phyloP scores from a whole-genome alignment of 2,888 invertebrate species.

The Anagyrus pseudococci region DNA sequence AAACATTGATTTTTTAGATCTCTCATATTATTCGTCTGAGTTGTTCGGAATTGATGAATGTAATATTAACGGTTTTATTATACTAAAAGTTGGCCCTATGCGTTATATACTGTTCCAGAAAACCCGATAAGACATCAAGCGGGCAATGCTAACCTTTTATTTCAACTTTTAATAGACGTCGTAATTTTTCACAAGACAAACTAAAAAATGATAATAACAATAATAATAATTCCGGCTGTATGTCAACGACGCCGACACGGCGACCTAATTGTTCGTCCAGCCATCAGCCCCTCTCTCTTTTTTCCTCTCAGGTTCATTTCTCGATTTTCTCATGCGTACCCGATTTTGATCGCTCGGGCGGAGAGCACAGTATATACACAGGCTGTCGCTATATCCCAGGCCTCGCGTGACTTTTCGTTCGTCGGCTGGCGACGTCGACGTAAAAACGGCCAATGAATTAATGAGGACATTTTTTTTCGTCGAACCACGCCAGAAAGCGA shows the following conservation, averaged over 20 bases:
- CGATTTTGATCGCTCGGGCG: constrained; percentile 24
- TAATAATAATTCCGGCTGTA: not conserved
- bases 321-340: constrained; percentile 29
- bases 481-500: no score
- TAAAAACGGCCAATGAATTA: constrained; percentile 51
- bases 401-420: constrained; percentile 28
- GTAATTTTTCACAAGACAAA: not conserved
- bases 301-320: constrained; percentile 6
- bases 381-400: not conserved
- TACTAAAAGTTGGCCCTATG: no score
- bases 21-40: no score
- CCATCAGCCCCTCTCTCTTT: not conserved
- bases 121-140: no score
- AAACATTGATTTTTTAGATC: no score
- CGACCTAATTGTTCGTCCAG: constrained; percentile 12
- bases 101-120: no score
- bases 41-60: no score
- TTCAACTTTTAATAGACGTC: not conserved
- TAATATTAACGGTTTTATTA: no score
- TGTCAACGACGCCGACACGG: no score
- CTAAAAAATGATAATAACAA: not conserved
- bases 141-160: no score
- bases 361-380: not conserved
- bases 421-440: constrained; percentile 38
- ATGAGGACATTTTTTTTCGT: constrained; percentile 49